Conservation (phyloP, 2,888 invertebrate genomes). For the Malthinus flaveolus region DNA sequence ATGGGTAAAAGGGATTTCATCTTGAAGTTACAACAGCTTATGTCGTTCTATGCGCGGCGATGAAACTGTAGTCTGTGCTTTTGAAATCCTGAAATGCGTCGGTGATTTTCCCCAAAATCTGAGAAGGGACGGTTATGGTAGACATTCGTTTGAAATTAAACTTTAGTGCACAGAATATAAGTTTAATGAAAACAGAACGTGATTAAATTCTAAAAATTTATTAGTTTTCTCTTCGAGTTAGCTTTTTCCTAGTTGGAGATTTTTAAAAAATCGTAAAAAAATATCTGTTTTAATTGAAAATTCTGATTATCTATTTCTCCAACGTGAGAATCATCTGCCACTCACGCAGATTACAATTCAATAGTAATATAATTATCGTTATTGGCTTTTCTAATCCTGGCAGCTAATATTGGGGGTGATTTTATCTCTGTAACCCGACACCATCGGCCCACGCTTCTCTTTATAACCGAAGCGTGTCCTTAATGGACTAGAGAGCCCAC, state of each 20-base stretch:
- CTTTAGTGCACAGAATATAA: not conserved
- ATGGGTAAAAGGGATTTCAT: constrained; percentile 31
- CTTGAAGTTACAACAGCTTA: constrained; percentile 23
- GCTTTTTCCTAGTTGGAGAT: not conserved
- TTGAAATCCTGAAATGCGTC: constrained; percentile 28
- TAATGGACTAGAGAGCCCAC: constrained; percentile 45
- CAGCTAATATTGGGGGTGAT: constrained; percentile 46
- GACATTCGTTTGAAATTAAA: constrained; percentile 6
- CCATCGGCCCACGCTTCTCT: constrained; percentile 44
- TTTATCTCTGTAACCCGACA: constrained; percentile 51
- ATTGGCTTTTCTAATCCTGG: constrained; percentile 55
- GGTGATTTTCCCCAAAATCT: constrained; percentile 29
- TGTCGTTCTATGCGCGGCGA: constrained; percentile 20
- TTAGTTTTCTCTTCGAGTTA: not conserved
- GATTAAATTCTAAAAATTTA: too few species aligned
- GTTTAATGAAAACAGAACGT: not conserved
- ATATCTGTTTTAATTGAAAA: constrained; percentile 8
- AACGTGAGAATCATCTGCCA: constrained; percentile 47
- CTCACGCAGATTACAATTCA: constrained; percentile 52
- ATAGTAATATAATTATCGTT: constrained; percentile 58
- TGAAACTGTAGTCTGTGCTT: constrained; percentile 28
- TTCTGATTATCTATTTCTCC: constrained; percentile 14
- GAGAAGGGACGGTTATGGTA: constrained; percentile 15
- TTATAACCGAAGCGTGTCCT: constrained; percentile 48
- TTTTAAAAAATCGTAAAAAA: constrained; percentile 2